Percentiles rank a stretch among this genome's conserved stretches.
Evolutionary conservation across 1,140 invertebrate species (phyloP).

Genomic region (Drosophila fuyamai): DNA sequence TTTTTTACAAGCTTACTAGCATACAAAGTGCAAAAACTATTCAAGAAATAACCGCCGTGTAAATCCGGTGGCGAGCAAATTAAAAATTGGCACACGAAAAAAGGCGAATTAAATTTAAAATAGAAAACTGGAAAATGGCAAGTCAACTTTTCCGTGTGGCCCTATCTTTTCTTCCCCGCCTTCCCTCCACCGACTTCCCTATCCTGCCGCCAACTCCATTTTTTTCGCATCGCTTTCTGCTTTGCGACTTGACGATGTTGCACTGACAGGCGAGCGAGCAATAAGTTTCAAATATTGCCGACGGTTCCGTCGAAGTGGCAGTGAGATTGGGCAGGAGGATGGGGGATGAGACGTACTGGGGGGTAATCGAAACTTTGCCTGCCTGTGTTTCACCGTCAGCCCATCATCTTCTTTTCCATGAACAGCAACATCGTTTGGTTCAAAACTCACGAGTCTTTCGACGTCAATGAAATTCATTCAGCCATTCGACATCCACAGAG

Average conservation of each 20-base stretch:
- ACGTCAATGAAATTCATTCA: constrained; percentile 61
- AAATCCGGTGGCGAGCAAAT: too few species aligned
- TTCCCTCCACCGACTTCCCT: background rate
- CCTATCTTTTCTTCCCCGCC: background rate
- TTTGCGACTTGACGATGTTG: constrained; percentile 50
- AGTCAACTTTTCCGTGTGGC: background rate
- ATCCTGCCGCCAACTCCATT: background rate
- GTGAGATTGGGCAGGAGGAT: constrained; percentile 6
- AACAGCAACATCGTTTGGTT: constrained; percentile 9
- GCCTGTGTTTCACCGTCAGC: background rate
- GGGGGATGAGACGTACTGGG: background rate
- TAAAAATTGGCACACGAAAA: too few species aligned
- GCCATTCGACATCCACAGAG: constrained; percentile 35
- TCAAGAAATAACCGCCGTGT: too few species aligned
- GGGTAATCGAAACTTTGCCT: background rate
- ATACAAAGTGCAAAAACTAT: too few species aligned
- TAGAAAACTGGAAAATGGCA: constrained; percentile 55
- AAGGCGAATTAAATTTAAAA: background rate
- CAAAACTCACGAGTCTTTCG: constrained; percentile 39
- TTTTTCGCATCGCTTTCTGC: constrained; percentile 4
- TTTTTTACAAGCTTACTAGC: too few species aligned
- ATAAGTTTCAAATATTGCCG: constrained; percentile 75
- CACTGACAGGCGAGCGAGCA: constrained; percentile 67
- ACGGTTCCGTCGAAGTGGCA: constrained; percentile 34
- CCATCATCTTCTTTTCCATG: background rate